Evolutionary conservation across 2,797 vertebrate species (phyloP).

Genomic region (Scolopax bukidnonensis): DNA sequence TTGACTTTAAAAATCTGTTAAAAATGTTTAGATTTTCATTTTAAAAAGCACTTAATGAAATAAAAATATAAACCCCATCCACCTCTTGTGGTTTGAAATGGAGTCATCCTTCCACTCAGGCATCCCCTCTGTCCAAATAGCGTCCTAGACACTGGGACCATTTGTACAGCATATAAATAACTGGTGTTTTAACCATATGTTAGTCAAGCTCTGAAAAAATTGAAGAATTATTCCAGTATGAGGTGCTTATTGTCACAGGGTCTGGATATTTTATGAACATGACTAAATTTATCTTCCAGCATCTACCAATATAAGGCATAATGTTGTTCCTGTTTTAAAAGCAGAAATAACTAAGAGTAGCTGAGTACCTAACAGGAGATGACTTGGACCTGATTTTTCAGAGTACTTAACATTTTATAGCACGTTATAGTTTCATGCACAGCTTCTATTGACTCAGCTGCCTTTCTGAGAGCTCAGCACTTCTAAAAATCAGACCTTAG

Average conservation of each 20-base stretch:
- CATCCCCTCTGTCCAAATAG: neutral
- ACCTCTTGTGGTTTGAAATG: neutral
- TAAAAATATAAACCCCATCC: neutral
- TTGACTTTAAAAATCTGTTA: neutral
- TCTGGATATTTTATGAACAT: neutral
- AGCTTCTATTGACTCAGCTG: slow-evolving; percentile 45
- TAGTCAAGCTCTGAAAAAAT: neutral
- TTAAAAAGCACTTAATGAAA: neutral
- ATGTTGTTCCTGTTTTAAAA: neutral
- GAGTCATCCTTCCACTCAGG: neutral
- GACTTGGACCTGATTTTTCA: neutral
- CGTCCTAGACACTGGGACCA: neutral
- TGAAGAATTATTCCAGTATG: neutral
- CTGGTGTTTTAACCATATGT: neutral
- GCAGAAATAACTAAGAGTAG: neutral
- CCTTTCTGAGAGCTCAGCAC: slow-evolving; percentile 10
- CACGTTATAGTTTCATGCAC: neutral
- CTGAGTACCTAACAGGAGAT: neutral
- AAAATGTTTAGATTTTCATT: neutral
- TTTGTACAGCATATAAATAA: neutral
- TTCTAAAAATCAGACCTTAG: slow-evolving; percentile 8
- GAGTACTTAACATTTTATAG: slow-evolving; percentile 22
- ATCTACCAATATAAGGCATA: neutral
- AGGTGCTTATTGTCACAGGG: neutral
- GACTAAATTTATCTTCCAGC: neutral